phyloP scores from a whole-genome alignment of 2,888 invertebrate genomes.

The Drepanosiphum platanoidis region DNA sequence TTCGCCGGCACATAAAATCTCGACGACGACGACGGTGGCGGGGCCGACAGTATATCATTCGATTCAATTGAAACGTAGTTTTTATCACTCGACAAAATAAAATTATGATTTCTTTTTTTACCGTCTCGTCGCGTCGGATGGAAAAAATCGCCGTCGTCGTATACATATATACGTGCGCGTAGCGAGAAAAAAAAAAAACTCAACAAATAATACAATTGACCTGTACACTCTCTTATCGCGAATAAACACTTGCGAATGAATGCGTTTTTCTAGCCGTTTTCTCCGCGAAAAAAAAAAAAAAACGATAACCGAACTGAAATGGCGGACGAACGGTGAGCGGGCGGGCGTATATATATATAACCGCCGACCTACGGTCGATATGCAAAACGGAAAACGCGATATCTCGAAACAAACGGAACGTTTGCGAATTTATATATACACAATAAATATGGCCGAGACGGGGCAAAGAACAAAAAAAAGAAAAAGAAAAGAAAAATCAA shows the following conservation, averaged over 20 bases:
- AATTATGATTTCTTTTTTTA: not conserved
- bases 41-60: not conserved
- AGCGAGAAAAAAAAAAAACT: not conserved
- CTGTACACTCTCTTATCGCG: not conserved
- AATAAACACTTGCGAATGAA: slow-evolving; percentile 23
- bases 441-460: not conserved
- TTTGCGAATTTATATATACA: too few relatives aligned
- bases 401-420: not conserved
- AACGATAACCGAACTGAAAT: not conserved
- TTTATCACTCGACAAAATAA: not conserved
- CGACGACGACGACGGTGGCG: not conserved
- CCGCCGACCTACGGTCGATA: not conserved
- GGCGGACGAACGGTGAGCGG: not conserved
- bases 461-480: too few relatives aligned
- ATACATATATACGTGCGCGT: not conserved
- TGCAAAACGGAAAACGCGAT: not conserved
- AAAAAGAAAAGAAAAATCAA: not conserved
- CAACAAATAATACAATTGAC: not conserved
- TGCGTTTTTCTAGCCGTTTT: slow-evolving; percentile 23
- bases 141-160: not conserved
- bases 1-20: not conserved
- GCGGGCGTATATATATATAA: not conserved
- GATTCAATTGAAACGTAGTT: not conserved
- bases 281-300: not conserved
- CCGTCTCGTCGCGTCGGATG: not conserved